Evolutionary conservation across 2,888 invertebrate genomes (phyloP).

Genomic region (Galeopsomyia nigrocyanea): DNA sequence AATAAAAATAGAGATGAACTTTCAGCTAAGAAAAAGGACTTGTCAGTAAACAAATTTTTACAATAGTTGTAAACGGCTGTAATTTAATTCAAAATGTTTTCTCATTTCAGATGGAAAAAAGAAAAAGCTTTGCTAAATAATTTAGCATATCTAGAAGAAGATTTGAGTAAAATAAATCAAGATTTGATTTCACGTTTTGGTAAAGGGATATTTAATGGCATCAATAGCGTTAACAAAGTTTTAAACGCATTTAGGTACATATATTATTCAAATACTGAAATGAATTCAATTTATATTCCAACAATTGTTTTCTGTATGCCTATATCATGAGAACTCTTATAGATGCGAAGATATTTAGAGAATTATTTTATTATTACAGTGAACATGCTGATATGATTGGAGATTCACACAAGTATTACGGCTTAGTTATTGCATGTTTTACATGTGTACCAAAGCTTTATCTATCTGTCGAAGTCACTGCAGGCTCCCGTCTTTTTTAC

Average conservation of each 20-base stretch:
- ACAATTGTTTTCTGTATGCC: no score
- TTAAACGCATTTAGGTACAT: slow-evolving; percentile 83
- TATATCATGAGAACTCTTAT: background rate
- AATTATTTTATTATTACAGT: slow-evolving; percentile 46
- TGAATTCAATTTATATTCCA: no score
- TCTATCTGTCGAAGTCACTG: slow-evolving; percentile 95
- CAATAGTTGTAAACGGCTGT: slow-evolving; percentile 6
- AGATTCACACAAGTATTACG: slow-evolving; percentile 78
- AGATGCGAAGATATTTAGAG: background rate
- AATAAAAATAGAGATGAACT: slow-evolving; percentile 94
- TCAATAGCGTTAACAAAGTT: slow-evolving; percentile 96
- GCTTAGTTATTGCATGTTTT: slow-evolving; percentile 92
- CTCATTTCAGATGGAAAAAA: slow-evolving; percentile 80
- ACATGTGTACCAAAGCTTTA: slow-evolving; percentile 96
- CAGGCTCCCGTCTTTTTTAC: slow-evolving; percentile 91
- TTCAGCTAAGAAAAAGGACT: slow-evolving; percentile 86
- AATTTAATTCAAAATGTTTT: slow-evolving; percentile 7
- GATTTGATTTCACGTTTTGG: slow-evolving; percentile 94
- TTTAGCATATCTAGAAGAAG: slow-evolving; percentile 91
- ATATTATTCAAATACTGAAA: background rate
- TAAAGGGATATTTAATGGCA: slow-evolving; percentile 94
- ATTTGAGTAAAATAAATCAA: slow-evolving; percentile 94
- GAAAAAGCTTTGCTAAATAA: slow-evolving; percentile 94
- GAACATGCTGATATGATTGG: slow-evolving; percentile 61
- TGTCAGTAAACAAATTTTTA: slow-evolving; percentile 71